Evolutionary conservation across 2,888 invertebrate species (phyloP).

Genomic region (Tenthredo livida): DNA sequence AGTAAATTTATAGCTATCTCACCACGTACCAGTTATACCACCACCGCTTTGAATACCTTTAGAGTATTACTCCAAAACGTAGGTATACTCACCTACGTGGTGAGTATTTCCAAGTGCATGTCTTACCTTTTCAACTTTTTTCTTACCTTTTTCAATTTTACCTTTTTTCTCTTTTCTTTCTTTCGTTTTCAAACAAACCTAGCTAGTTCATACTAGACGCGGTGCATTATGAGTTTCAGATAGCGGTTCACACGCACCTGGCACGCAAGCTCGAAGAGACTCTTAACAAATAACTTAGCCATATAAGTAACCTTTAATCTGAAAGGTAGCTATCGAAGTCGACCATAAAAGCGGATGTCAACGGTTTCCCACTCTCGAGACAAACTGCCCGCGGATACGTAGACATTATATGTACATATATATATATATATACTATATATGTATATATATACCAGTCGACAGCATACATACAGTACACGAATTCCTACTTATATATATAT

Average conservation of each 20-base stretch:
- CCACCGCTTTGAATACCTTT: background rate
- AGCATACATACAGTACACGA: background rate
- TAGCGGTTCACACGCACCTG: slow-evolving; percentile 65
- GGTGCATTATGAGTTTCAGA: slow-evolving; percentile 67
- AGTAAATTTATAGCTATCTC: slow-evolving; percentile 37
- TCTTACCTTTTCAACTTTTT: background rate
- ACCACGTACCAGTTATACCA: background rate
- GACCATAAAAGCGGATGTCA: slow-evolving; percentile 51
- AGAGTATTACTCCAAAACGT: background rate
- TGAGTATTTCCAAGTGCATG: background rate
- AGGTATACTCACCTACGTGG: background rate
- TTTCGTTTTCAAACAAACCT: background rate
- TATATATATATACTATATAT: too few species aligned
- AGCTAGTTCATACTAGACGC: slow-evolving; percentile 47
- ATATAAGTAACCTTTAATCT: slow-evolving; percentile 67
- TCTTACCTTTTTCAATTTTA: background rate
- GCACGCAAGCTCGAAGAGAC: slow-evolving; percentile 59
- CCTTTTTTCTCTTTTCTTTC: background rate
- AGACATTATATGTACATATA: background rate
- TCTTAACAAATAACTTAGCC: slow-evolving; percentile 68
- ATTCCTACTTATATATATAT: background rate
- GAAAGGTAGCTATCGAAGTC: slow-evolving; percentile 49
- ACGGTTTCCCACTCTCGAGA: slow-evolving; percentile 39
- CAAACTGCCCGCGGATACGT: slow-evolving; percentile 26
- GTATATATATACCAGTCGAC: background rate